phyloP scores from a whole-genome alignment of 2,113 vertebrate species.

The Lanius collurio region DNA sequence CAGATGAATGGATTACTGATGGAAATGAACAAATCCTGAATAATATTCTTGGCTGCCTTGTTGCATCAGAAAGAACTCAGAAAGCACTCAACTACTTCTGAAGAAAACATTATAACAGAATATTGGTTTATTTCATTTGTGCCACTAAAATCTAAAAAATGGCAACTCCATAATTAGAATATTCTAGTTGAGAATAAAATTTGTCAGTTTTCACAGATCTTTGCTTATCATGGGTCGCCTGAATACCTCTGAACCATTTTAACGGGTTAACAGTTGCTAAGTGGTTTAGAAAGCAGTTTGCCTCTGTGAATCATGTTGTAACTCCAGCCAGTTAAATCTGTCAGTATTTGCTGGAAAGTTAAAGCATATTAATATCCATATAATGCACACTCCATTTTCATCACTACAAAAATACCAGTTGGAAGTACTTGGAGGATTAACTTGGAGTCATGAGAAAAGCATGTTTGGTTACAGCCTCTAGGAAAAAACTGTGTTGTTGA shows the following conservation, averaged over 20 bases:
- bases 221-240: not conserved
- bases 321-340: not conserved
- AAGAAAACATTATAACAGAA: not conserved
- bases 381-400: not conserved
- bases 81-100: not conserved
- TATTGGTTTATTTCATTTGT: not conserved
- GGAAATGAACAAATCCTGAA: not conserved
- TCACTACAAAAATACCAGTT: not conserved
- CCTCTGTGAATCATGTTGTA: not conserved
- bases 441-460: not conserved
- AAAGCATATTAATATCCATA: not conserved
- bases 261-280: not conserved
- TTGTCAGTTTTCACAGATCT: not conserved
- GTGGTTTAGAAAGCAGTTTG: not conserved
- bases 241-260: not conserved
- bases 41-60: not conserved
- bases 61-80: not conserved
- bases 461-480: not conserved
- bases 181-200: not conserved
- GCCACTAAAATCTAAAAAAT: not conserved
- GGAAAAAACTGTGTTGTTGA: not conserved
- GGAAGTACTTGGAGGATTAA: not conserved
- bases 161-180: not conserved
- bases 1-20: not conserved
- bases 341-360: not conserved